phyloP scores from a whole-genome alignment of 2,888 invertebrate species.

The Stenoptilia bipunctidactyla region DNA sequence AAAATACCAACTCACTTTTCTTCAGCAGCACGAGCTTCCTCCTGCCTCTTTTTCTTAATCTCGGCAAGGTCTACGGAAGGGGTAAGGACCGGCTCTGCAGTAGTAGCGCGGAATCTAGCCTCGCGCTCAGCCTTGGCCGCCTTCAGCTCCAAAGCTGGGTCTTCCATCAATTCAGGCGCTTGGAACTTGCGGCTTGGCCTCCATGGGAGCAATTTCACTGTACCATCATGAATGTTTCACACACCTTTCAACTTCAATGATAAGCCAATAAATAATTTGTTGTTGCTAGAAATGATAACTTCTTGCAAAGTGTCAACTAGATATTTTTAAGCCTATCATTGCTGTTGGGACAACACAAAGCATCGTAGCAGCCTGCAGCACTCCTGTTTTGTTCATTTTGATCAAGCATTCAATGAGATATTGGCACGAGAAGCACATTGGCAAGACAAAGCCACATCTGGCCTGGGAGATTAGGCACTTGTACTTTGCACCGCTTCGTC shows the following conservation, averaged over 20 bases:
- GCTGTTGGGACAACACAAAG: conserved; percentile 25
- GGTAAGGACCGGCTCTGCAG: conserved; percentile 50
- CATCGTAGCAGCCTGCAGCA: conserved; percentile 32
- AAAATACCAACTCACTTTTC: conserved; percentile 73
- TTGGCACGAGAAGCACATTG: conserved; percentile 42
- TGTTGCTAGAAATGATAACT: conserved; percentile 2
- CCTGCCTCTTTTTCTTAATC: conserved; percentile 70
- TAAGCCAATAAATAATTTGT: conserved; percentile 22
- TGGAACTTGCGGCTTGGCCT: conserved; percentile 79
- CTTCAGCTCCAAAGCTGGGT: conserved; percentile 71
- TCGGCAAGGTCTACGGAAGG: conserved; percentile 68
- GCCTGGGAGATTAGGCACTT: conserved; percentile 25
- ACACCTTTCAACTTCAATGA: conserved; percentile 18
- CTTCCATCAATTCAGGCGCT: conserved; percentile 68
- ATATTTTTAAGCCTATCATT: conserved; percentile 18
- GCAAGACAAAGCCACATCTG: neutral
- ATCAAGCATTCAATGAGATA: conserved; percentile 37
- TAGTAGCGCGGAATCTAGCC: conserved; percentile 71
- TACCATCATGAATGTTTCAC: conserved; percentile 51
- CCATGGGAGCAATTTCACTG: conserved; percentile 75
- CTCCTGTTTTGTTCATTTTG: conserved; percentile 30
- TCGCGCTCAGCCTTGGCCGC: conserved; percentile 74
- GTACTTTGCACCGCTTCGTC: conserved; percentile 37
- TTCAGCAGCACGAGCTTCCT: conserved; percentile 74
- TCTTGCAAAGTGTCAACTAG: neutral